Conservation (phyloP, 2,797 vertebrate genomes). For the Darevskia mixta region DNA sequence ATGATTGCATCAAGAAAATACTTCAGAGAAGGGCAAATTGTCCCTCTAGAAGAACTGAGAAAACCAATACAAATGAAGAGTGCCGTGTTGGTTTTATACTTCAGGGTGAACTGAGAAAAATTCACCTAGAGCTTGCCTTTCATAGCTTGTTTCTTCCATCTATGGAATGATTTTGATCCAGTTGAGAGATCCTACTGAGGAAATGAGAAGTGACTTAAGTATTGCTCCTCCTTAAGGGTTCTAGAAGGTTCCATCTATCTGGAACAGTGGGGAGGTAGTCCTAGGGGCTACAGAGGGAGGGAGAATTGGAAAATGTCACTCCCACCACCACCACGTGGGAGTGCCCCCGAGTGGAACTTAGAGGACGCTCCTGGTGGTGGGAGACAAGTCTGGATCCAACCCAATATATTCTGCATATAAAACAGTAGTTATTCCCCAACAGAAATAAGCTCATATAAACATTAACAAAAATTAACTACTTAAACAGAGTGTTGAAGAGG, state of each 20-base stretch:
- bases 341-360: too few relatives aligned
- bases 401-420: not conserved
- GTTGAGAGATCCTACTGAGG: too few relatives aligned
- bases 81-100: not conserved
- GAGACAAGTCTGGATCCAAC: not conserved
- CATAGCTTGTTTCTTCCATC: not conserved
- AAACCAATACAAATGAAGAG: conserved; percentile 10
- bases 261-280: too few relatives aligned
- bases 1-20: conserved; percentile 24
- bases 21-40: conserved; percentile 20
- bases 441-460: not conserved
- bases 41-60: conserved; percentile 14
- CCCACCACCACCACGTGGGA: too few relatives aligned
- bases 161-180: too few relatives aligned
- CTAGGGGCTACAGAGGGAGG: too few relatives aligned
- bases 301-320: too few relatives aligned
- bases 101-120: not conserved
- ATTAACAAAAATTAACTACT: not conserved
- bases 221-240: too few relatives aligned
- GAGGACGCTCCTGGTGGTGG: too few relatives aligned
- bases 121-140: not conserved
- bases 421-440: not conserved
- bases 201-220: too few relatives aligned
- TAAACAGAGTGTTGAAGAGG: not conserved
- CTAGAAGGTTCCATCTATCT: too few relatives aligned